Evolutionary conservation across 2,888 invertebrate genomes (phyloP), one percentile per base, ranked within the genome.

Genomic region (Drosophila mulleri): DNA sequence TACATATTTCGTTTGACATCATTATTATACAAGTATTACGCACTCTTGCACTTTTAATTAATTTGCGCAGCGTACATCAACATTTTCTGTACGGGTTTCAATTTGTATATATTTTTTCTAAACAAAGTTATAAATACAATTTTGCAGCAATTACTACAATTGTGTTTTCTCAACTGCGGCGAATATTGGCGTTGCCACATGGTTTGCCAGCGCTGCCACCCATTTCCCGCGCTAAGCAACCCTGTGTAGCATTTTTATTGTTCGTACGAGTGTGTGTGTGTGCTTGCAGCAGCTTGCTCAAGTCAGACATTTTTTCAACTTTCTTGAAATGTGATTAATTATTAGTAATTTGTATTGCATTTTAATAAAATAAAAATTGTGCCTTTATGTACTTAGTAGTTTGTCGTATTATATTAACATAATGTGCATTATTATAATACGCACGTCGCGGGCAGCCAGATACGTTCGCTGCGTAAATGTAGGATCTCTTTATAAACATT

Each of bases 111-210:
- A 3, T 0, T 29, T 53, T 42, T 11, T 3, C 11, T 53, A 20
- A 65, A 65, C 44, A 72, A 72, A 39, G 50, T 12, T 41, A 42
- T 5, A 53, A 42, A 9, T 39, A 47, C 47, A 57, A 57, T 67
- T 26, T 26, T n/a, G 29, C 35, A 37, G 47, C 45, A 52, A 52
- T 56, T 35, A 45, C 44, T 42, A 32, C 39, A 60, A 60, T 56
- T 48, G n/a, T 52, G 67, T 67, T 77, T 75, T 71, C 64, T 72
- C 69, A 57, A 71, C 66, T 84, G 66, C 76, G 80, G 85, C 78
- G 78, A 82, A 42, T 74, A 52, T 59, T 48, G n/a, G 64, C 42
- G 74, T 70, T 77, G 74, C 77, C 77, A 69, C n/a, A 39, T 6
- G 0, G 8, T 16, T 11, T 4, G 11, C 23, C 14, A 18, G 23